Conservation (phyloP, 1,140 invertebrate species). For the Drosophila kanapiae region DNA sequence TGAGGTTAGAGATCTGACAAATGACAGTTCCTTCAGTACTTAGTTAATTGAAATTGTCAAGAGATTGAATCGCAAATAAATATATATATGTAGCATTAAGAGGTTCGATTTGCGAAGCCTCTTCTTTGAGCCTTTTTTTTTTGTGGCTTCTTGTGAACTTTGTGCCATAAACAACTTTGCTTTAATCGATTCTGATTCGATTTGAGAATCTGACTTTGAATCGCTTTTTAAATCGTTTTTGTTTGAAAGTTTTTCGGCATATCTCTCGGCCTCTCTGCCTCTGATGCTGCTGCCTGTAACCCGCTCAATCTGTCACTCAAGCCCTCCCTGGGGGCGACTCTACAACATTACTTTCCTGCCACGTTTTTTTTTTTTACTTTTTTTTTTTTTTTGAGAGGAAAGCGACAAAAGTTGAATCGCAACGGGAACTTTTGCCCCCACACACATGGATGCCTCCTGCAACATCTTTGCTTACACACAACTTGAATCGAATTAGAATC, state of each 20-base stretch:
- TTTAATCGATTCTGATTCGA: conserved; percentile 64
- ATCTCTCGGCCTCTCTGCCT: conserved; percentile 1
- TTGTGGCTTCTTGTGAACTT: conserved; percentile 43
- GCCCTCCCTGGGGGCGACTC: conserved; percentile 62
- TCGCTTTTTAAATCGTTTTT: conserved; percentile 81
- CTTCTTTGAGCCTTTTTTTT: neutral
- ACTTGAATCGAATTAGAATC: conserved; percentile 28
- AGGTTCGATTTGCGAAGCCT: no score
- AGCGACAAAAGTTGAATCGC: conserved; percentile 57
- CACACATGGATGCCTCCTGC: conserved; percentile 33
- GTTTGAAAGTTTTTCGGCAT: conserved; percentile 60
- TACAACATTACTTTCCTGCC: conserved; percentile 67
- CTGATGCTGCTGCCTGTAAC: conserved; percentile 11
- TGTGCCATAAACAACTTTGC: conserved; percentile 54
- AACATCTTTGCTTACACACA: conserved; percentile 66
- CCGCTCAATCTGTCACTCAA: conserved; percentile 73
- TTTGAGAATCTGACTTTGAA: conserved; percentile 70
- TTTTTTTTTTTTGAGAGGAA: conserved; percentile 26
- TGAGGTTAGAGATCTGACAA: neutral
- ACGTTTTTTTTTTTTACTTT: conserved; percentile 38
- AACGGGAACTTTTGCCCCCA: conserved; percentile 45
- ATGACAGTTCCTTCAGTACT: neutral
- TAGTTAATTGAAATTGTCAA: neutral
- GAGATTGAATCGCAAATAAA: neutral
- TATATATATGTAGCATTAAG: neutral